Evolutionary conservation across 2,113 vertebrate species (phyloP), one percentile per base, ranked within the genome.

Genomic region (Takifugu bimaculatus): DNA sequence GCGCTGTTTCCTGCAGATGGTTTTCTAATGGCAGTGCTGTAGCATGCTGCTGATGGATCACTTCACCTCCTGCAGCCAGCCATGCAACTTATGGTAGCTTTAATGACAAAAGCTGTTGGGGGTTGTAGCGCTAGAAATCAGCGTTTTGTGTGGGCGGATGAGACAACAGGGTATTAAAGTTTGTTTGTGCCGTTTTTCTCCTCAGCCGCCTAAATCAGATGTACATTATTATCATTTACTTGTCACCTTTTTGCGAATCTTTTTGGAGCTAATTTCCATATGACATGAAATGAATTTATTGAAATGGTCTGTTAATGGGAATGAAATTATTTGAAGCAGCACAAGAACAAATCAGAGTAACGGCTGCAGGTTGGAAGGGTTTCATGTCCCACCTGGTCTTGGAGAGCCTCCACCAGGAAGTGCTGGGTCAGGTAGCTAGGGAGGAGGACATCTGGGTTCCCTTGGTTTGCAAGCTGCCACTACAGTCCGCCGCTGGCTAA

Each of bases 1-100:
- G 72, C 78, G 20, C 72, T 80, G 81, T 84, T 78, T 78, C 79
- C 85, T 84, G 75, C 85, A 89, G 85, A 88, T 87, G 87, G 73
- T 77, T 85, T 85, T 80, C 70, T 84, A 85, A 89, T 85, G 81
- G 82, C 84, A 63, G 53, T 67, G 76, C 82, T 67, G 67, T 73
- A 68, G 81, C 84, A 75, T 57, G 50, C 47, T 0, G 20, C 73
- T 87, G 84, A 89, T 89, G 82, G 81, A 88, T 86, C 68, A 53
- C 78, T 75, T 62, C 75, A 76, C 73, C 76, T 85, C 83, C 84
- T 75, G 75, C 76, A 77, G 75, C 65, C 80, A 78, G 78, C 81
- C 86, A 79, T 75, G 75, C 75, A 65, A 73, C 70, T 82, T 68
- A 70, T 78, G 74, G 73, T 73, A 68, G 78, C 74, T 75, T 78